A percentile compares a stretch with the other conserved stretches of the same genome.
Evolutionary conservation across 2,113 vertebrate species (phyloP).

Genomic region (Psephotus haematonotus): DNA sequence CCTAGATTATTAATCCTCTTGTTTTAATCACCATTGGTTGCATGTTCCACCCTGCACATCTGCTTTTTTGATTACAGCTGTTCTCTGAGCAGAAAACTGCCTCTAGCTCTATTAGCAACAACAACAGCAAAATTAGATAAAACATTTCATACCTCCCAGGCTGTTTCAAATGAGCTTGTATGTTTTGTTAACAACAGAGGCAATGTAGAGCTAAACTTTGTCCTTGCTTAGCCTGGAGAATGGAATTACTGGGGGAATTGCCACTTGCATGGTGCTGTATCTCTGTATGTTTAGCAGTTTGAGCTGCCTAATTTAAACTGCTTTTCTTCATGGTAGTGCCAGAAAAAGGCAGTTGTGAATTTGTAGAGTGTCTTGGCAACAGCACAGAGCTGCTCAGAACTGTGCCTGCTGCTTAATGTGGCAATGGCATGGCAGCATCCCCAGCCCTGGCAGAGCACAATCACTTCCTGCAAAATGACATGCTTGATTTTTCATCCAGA

Average conservation of each 20-base stretch:
- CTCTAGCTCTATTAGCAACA: background rate
- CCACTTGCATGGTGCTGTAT: background rate
- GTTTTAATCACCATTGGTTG: background rate
- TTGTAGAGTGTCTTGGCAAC: background rate
- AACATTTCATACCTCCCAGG: conserved; percentile 21
- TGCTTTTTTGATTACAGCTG: background rate
- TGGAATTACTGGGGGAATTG: background rate
- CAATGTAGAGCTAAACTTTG: background rate
- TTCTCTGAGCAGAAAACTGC: background rate
- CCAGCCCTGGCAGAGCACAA: background rate
- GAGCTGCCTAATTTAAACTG: background rate
- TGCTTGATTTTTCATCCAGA: background rate
- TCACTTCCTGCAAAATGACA: background rate
- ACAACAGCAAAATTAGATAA: background rate
- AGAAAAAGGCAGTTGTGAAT: background rate
- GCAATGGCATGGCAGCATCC: background rate
- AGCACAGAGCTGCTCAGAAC: background rate
- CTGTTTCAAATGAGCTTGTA: background rate
- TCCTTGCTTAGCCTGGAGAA: background rate
- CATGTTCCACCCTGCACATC: background rate
- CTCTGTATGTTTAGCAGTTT: background rate
- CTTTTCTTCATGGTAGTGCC: background rate
- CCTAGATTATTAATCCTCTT: background rate
- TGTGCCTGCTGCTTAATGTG: background rate
- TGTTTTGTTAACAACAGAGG: conserved; percentile 16